Percentiles rank a stretch among this genome's conserved stretches.
Evolutionary conservation across 1,140 invertebrate species (phyloP).

Genomic region (Papilio aristodemus): DNA sequence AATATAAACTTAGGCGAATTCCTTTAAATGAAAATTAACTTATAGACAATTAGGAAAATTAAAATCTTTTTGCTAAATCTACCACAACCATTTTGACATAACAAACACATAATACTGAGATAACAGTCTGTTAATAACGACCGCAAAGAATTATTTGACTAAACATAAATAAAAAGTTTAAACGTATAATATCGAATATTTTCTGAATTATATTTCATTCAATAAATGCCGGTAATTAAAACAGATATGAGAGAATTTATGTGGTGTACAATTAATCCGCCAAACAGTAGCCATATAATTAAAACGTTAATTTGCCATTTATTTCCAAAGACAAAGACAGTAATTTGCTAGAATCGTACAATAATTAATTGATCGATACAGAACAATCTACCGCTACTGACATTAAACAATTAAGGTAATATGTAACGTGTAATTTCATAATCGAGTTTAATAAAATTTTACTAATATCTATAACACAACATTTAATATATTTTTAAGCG

Average conservation of each 20-base stretch:
- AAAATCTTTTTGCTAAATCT: constrained; percentile 1
- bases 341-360: background rate
- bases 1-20: background rate
- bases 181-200: background rate
- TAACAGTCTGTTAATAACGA: background rate
- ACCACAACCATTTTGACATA: constrained; percentile 19
- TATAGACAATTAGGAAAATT: background rate
- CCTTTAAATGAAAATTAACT: background rate
- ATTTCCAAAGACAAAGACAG: background rate
- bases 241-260: background rate
- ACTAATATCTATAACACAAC: constrained; percentile 35
- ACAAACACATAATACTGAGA: constrained; percentile 17
- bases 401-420: constrained; percentile 12
- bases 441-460: constrained; percentile 33
- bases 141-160: too few relatives aligned
- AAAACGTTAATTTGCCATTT: background rate
- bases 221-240: background rate
- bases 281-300: background rate
- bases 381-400: constrained; percentile 4
- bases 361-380: constrained; percentile 1
- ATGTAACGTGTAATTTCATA: constrained; percentile 6
- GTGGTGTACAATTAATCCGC: background rate
- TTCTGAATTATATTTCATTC: background rate
- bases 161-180: background rate
- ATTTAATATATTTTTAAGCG: constrained; percentile 35